Conservation (phyloP, 2,888 invertebrate genomes). For the Eupsilia transversa region DNA sequence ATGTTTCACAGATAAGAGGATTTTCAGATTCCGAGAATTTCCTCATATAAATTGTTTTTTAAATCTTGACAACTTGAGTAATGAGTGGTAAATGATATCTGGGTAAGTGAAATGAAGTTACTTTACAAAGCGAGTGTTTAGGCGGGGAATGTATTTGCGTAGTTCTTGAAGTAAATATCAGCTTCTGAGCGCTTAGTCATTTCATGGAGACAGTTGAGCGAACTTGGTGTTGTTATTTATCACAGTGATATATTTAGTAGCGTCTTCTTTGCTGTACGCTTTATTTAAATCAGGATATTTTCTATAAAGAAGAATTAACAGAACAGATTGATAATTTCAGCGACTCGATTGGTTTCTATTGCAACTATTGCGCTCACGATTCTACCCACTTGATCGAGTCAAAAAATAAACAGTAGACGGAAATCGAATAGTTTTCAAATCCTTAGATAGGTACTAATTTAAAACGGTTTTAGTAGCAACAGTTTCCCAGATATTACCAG, state of each 20-base stretch:
- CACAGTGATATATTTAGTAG: conserved; percentile 35
- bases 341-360: conserved; percentile 27
- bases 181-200: conserved; percentile 51
- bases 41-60: conserved; percentile 74
- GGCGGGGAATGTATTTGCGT: conserved; percentile 33
- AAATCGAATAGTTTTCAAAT: background rate
- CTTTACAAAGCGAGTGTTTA: conserved; percentile 28
- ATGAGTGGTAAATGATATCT: conserved; percentile 55
- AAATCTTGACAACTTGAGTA: conserved; percentile 76
- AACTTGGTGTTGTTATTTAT: conserved; percentile 48
- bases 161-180: conserved; percentile 50
- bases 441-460: background rate
- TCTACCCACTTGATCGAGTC: background rate
- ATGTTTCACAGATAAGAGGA: conserved; percentile 79
- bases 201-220: conserved; percentile 50
- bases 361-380: background rate
- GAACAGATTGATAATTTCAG: conserved; percentile 17
- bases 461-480: background rate
- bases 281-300: conserved; percentile 35
- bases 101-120: conserved; percentile 37
- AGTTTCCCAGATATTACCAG: background rate
- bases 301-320: conserved; percentile 15
- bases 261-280: conserved; percentile 8
- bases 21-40: conserved; percentile 63
- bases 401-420: background rate